Base-by-base conservation (phyloP, 2,888 invertebrate genomes). In the Eumacrocentrus americanus region DNA sequence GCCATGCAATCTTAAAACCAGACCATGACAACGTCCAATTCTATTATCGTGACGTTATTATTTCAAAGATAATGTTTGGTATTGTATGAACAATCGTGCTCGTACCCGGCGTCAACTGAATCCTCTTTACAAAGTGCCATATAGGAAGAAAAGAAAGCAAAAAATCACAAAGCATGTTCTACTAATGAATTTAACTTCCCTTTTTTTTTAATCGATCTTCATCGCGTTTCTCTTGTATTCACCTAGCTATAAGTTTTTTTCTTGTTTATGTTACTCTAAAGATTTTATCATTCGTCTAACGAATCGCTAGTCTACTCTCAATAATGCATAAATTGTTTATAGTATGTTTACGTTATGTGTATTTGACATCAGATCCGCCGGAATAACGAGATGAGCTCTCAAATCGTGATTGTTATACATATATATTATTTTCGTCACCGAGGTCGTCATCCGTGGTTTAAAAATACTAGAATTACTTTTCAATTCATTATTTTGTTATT, bases 381-480 rank as follows among this genome's bases (percentile, higher is more conserved):
- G 59, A 38, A 47, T 47, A 59, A 53, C 59, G 53, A 53, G 53
- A 59, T 53, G 40, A 40, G 56, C 22, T 37, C 16, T 54, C 47
- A 59, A 51, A 59, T 59, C 47, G 25, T 38, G 11, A 20, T 58
- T 50, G 25, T 37, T 51, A 40, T 37, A 25, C 18, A 34, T 47
- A 23, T 11, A 37, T 53, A 35, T 51, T 20, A n/a, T 18, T 51
- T 35, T 20, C 22, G 16, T 37, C 34, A 50, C 18, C 9, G 20
- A 52, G 51, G 51, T 23, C 38, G 23, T 38, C 20, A 23, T 52
- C 16, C 11, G 14, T 23, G 18, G 12, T 38, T 57, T 52, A 58
- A 46, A 52, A 58, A 58, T 58, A 58, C 58, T 58, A 58, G 52
- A 23, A 52, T 37, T 58, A 52, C 42, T 22, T 38, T 48, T 38